A percentile compares a stretch with the other conserved stretches of the same genome.
phyloP scores from a whole-genome alignment of 2,888 invertebrate genomes.

The Mythimna ferrago region DNA sequence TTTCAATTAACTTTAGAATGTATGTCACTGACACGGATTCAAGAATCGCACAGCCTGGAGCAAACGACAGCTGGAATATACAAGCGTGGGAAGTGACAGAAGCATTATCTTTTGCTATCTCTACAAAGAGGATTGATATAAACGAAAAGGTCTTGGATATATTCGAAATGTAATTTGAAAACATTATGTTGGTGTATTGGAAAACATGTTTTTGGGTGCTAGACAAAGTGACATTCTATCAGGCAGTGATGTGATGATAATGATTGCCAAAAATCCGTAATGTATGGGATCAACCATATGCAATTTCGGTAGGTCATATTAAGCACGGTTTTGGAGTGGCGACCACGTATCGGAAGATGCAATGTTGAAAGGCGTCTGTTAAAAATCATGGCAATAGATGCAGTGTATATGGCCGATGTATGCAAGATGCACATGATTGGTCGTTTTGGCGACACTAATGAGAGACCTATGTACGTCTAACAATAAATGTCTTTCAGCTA shows the following conservation, averaged over 20 bases:
- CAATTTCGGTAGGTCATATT: too few relatives aligned
- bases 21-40: constrained; percentile 32
- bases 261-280: background rate
- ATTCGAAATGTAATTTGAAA: background rate
- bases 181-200: background rate
- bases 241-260: background rate
- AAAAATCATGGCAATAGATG: too few relatives aligned
- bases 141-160: background rate
- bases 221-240: background rate
- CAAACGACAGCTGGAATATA: constrained; percentile 22
- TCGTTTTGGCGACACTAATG: too few relatives aligned
- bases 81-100: constrained; percentile 31
- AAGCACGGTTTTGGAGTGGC: too few relatives aligned
- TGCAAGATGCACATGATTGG: too few relatives aligned
- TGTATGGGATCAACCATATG: too few relatives aligned
- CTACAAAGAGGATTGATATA: constrained; percentile 20
- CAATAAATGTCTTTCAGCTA: too few relatives aligned
- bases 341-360: too few relatives aligned
- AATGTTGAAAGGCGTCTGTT: too few relatives aligned
- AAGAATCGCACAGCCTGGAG: constrained; percentile 3
- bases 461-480: too few relatives aligned
- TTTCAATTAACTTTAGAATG: background rate
- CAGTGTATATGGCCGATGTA: too few relatives aligned
- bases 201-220: background rate
- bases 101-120: constrained; percentile 32